A percentile compares a stretch with the other conserved stretches of the same genome.
Evolutionary conservation across 2,113 vertebrate species (phyloP).

Genomic region (human): DNA sequence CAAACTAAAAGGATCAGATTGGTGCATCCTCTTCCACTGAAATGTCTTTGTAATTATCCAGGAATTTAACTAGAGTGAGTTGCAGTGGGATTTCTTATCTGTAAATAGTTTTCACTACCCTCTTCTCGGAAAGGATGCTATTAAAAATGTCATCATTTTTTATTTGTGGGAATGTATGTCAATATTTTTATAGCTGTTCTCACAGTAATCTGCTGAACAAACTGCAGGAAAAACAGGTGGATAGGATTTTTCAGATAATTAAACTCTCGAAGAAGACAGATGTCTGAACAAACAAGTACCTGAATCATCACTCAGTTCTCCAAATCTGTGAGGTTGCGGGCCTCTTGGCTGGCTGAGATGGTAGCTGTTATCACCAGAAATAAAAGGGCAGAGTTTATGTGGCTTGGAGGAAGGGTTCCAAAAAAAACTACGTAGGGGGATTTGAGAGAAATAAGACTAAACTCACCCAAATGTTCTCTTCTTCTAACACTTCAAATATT

Average conservation of each 20-base stretch:
- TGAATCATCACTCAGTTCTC: neutral
- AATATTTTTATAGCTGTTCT: neutral
- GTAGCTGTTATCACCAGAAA: neutral
- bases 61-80: conserved; percentile 22
- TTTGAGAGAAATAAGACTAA: neutral
- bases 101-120: neutral
- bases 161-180: neutral
- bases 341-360: neutral
- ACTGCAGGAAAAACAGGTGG: conserved; percentile 33
- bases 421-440: neutral
- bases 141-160: conserved; percentile 17
- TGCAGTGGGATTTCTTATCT: neutral
- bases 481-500: neutral
- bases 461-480: neutral
- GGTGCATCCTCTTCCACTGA: neutral
- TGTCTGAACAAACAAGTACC: conserved; percentile 10
- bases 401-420: neutral
- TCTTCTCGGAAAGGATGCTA: neutral
- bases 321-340: neutral
- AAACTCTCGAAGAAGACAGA: conserved; percentile 30
- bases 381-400: neutral
- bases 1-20: neutral
- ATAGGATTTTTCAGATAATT: conserved; percentile 53
- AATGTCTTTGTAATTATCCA: conserved; percentile 8
- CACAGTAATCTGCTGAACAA: neutral